phyloP scores from a whole-genome alignment of 2,888 invertebrate genomes.

The Allophyes oxyacanthae region DNA sequence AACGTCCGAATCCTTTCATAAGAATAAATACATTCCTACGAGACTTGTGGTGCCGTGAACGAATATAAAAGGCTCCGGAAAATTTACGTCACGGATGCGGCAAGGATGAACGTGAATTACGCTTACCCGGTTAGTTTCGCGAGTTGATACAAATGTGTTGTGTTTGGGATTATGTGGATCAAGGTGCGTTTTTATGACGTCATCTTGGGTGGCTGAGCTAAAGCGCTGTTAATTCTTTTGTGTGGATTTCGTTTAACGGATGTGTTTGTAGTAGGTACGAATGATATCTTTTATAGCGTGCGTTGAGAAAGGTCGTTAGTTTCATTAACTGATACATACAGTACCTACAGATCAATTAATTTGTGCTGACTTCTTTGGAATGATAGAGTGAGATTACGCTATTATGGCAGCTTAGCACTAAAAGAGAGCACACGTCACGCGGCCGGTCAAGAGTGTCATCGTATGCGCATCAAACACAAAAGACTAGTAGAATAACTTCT shows the following conservation, averaged over 20 bases:
- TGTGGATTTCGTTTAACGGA: slow-evolving; percentile 2
- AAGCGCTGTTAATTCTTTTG: slow-evolving; percentile 10
- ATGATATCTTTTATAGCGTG: too few relatives aligned
- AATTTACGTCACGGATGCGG: slow-evolving; percentile 26
- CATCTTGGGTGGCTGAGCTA: slow-evolving; percentile 15
- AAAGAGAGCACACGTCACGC: too few relatives aligned
- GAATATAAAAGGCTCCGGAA: slow-evolving; percentile 30
- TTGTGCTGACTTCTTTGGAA: too few relatives aligned
- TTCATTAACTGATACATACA: too few relatives aligned
- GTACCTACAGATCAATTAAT: too few relatives aligned
- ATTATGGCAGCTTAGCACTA: too few relatives aligned
- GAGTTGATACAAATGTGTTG: slow-evolving; percentile 19
- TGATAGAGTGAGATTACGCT: too few relatives aligned
- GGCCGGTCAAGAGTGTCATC: too few relatives aligned
- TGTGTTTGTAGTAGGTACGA: too few relatives aligned
- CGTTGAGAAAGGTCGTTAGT: too few relatives aligned
- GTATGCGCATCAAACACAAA: too few relatives aligned
- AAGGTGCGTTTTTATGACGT: slow-evolving; percentile 32
- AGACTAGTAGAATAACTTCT: too few relatives aligned
- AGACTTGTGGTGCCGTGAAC: slow-evolving; percentile 9
- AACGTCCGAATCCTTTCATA: slow-evolving; percentile 15
- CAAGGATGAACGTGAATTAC: slow-evolving; percentile 35
- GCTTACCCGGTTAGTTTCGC: slow-evolving; percentile 9
- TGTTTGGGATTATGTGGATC: slow-evolving; percentile 18
- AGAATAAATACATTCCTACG: slow-evolving; percentile 21